Percentiles rank a stretch among this genome's conserved stretches.
Conservation (phyloP, 2,113 vertebrate genomes). For the Anthoscopus minutus region DNA sequence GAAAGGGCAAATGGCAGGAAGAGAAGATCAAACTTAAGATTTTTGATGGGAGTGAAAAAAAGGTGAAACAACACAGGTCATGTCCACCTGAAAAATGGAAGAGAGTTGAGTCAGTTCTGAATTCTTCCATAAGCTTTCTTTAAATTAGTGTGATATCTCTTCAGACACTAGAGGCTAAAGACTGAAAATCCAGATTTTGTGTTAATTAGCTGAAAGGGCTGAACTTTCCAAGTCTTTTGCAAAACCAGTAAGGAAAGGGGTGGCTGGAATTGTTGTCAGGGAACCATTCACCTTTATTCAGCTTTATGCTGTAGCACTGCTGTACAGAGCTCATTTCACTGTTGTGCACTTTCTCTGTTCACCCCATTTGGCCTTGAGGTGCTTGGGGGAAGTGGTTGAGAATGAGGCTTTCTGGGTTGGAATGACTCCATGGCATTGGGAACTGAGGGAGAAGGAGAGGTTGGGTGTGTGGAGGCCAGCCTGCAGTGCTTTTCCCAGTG, state of each 20-base stretch:
- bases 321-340: background rate
- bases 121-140: background rate
- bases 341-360: background rate
- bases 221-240: background rate
- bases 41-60: background rate
- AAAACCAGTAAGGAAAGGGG: background rate
- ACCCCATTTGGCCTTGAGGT: accelerated
- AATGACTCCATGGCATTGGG: background rate
- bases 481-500: background rate
- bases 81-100: background rate
- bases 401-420: background rate
- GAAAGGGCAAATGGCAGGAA: background rate
- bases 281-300: background rate
- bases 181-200: background rate
- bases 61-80: background rate
- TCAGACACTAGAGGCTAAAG: background rate
- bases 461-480: background rate
- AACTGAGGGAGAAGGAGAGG: background rate
- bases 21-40: background rate
- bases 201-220: background rate
- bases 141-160: background rate
- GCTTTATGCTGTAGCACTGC: background rate
- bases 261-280: background rate
- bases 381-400: background rate
- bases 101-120: background rate